Conservation (phyloP, 2,797 vertebrate species). For the Denticeps clupeoides region DNA sequence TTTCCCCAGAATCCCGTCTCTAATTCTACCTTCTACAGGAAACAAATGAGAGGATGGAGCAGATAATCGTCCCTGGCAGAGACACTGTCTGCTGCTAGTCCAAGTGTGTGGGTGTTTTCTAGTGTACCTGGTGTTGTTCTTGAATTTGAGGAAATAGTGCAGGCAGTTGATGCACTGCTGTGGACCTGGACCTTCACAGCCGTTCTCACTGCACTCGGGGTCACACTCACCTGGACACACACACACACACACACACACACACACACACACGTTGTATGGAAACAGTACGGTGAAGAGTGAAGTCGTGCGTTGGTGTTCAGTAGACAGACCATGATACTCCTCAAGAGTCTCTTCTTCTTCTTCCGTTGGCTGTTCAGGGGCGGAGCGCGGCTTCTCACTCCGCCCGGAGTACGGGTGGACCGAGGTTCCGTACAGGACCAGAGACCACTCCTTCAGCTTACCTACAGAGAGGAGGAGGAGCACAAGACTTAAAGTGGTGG, state of each 20-base stretch:
- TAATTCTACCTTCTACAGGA: too few relatives aligned
- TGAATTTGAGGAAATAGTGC: constrained; percentile 95
- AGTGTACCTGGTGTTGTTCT: constrained; percentile 93
- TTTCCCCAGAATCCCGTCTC: too few relatives aligned
- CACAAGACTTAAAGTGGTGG: too few relatives aligned
- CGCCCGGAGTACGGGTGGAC: constrained; percentile 80
- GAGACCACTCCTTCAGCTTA: constrained; percentile 96
- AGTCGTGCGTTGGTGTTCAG: too few relatives aligned
- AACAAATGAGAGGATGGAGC: not conserved
- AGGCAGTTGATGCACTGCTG: constrained; percentile 93
- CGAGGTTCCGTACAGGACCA: constrained; percentile 91
- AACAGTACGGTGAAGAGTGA: too few relatives aligned
- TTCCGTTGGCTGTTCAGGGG: constrained; percentile 46
- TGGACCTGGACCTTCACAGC: constrained; percentile 91
- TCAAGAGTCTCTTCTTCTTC: constrained; percentile 58
- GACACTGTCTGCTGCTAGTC: not conserved
- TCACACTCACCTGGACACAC: constrained; percentile 74
- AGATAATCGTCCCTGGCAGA: constrained; percentile 3
- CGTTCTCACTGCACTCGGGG: constrained; percentile 85
- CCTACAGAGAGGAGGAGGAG: too few relatives aligned
- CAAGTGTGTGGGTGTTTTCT: not conserved
- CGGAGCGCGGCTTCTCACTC: constrained; percentile 73
- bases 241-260: not conserved
- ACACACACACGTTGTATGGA: not conserved
- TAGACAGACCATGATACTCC: constrained; percentile 66